Base-by-base conservation (phyloP, 2,888 invertebrate genomes). In the Bimastos eiseni region DNA sequence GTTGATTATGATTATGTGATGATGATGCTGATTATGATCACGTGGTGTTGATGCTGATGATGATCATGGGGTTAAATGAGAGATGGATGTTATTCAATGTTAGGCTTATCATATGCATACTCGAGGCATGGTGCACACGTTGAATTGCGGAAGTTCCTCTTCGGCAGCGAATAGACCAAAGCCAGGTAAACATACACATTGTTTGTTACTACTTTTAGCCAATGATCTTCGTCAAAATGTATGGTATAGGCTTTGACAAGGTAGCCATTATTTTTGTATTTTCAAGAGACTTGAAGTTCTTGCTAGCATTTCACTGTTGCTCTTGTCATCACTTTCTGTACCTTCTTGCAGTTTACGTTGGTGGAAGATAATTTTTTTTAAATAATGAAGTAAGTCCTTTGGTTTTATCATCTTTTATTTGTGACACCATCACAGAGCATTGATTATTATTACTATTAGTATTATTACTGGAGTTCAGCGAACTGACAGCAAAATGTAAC, bases 71-170 rank as follows among this genome's bases (percentile, higher is more conserved):
- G n/a, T 24, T 2, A 55, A 55, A 70, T n/a, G 11, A 11, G n/a
- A n/a, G 70, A 70, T 84, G 34, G 24, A 19, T 15, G 24, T 5
- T 37, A 17, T 86, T 86, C 36, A 8, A 24, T 86, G 36, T 86
- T 86, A 86, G 86, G 36, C 86, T 86, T 86, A 86, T 37, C 37
- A 36, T 34, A 86, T 86, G 86, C 86, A 86, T 24, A 86, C 86
- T 37, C 34, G 86, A 34, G 86, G 86, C 34, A 86, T 86, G 86
- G 36, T 86, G 86, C 86, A 86, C 37, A 86, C 86, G 6, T 37
- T 86, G 36, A 86, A 86, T 17, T 36, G 86, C 24, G 86, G 86
- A 33, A 37, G 70, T 70, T 70, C 70, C 70, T 70, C 86, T 13
- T 36, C 86, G 8, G 37, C 34, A 24, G 37, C 86, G 3, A 36